A percentile compares a stretch with the other conserved stretches of the same genome.
These are phyloP conservation scores for Sceloporus tristichus DNA, from an alignment of 2,113 vertebrate genomes.

Conservation along the genomic window DNA sequence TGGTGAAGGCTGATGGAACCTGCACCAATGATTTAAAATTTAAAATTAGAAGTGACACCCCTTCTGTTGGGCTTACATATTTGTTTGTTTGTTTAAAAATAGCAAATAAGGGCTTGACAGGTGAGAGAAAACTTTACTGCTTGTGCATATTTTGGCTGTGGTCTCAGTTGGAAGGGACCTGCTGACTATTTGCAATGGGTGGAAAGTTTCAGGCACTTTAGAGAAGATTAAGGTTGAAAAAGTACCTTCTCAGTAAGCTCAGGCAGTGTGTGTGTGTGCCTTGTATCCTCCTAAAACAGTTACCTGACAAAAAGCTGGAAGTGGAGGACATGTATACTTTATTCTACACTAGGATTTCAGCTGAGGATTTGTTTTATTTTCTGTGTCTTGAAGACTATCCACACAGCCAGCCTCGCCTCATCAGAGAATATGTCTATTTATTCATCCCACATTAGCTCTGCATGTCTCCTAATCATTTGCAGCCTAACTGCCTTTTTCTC, in stretches of 20 bases:
- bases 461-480: constrained; percentile 65
- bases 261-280: background rate
- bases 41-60: background rate
- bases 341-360: background rate
- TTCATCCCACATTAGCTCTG: constrained; percentile 59
- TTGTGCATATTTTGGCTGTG: background rate
- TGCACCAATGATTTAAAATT: too few relatives aligned
- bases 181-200: background rate
- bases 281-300: background rate
- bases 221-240: background rate
- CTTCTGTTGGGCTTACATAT: background rate
- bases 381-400: background rate
- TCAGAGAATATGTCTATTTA: constrained; percentile 27
- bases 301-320: background rate
- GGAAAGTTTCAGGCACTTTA: background rate
- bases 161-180: too few relatives aligned
- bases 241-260: background rate
- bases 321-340: background rate
- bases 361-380: constrained; percentile 1
- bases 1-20: too few relatives aligned
- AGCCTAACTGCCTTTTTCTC: constrained; percentile 58
- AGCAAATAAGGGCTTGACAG: background rate
- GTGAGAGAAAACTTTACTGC: too few relatives aligned
- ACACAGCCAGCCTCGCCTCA: background rate
- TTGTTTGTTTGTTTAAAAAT: background rate